Conservation (phyloP, 53 echinoderm and acorn worm genomes). For the Astropecten irregularis region DNA sequence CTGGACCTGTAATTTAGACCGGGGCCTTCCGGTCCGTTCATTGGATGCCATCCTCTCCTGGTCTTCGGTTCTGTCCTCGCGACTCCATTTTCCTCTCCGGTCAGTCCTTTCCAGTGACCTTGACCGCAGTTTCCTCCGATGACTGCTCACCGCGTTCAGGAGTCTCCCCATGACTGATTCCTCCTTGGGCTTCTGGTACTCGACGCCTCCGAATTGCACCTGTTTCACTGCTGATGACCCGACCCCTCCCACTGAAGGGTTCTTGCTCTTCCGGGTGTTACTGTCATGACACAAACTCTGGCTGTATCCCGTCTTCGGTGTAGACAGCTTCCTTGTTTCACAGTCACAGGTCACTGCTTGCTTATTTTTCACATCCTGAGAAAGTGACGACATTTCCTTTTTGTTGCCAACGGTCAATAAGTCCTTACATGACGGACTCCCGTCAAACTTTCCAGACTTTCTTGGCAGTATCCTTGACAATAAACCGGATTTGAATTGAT, state of each 20-base stretch:
- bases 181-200: slow-evolving; percentile 19
- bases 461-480: background rate
- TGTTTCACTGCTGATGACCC: background rate
- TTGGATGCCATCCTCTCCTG: background rate
- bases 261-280: no score
- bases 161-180: slow-evolving; percentile 36
- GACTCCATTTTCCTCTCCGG: background rate
- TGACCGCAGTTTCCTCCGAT: slow-evolving; percentile 19
- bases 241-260: background rate
- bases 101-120: slow-evolving; percentile 32
- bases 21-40: background rate
- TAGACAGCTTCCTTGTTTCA: background rate
- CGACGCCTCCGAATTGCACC: slow-evolving; percentile 52
- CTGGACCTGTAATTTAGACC: background rate
- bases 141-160: background rate
- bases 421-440: background rate
- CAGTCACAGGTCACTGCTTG: background rate
- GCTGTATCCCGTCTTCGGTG: background rate
- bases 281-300: no score
- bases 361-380: no score
- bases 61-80: no score
- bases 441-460: background rate
- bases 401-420: no score
- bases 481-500: no score
- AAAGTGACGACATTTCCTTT: background rate